Conservation (phyloP, 1,140 invertebrate genomes). For the Pantala flavescens region DNA sequence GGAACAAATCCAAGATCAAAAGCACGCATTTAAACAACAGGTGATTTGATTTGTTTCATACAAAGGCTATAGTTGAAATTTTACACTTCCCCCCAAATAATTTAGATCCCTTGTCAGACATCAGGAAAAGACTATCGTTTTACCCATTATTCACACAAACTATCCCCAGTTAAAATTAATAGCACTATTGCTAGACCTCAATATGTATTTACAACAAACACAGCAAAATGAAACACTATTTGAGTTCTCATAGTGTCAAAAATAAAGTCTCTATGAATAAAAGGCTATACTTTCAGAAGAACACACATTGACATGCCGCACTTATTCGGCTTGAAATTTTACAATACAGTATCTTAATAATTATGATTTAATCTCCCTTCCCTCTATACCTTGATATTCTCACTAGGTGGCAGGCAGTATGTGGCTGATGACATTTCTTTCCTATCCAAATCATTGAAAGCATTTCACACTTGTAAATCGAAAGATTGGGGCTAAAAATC, state of each 20-base stretch:
- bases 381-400: background rate
- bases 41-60: background rate
- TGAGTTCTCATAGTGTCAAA: background rate
- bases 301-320: background rate
- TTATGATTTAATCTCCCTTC: background rate
- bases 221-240: constrained; percentile 10
- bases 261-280: constrained; percentile 8
- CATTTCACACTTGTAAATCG: background rate
- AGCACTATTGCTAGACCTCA: constrained; percentile 1
- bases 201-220: constrained; percentile 8
- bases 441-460: constrained; percentile 6
- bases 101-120: background rate
- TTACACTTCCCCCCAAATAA: background rate
- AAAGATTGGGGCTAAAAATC: background rate
- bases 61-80: background rate
- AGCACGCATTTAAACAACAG: constrained; percentile 5
- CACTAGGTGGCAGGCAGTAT: constrained; percentile 7
- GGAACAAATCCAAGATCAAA: background rate
- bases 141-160: background rate
- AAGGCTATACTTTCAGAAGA: constrained; percentile 6
- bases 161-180: constrained; percentile 8
- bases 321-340: background rate
- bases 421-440: constrained; percentile 1
- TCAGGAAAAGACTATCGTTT: background rate
- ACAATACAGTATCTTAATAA: constrained; percentile 5